Evolutionary conservation across 2,113 vertebrate genomes (phyloP).

Genomic region (Colinus virginianus): DNA sequence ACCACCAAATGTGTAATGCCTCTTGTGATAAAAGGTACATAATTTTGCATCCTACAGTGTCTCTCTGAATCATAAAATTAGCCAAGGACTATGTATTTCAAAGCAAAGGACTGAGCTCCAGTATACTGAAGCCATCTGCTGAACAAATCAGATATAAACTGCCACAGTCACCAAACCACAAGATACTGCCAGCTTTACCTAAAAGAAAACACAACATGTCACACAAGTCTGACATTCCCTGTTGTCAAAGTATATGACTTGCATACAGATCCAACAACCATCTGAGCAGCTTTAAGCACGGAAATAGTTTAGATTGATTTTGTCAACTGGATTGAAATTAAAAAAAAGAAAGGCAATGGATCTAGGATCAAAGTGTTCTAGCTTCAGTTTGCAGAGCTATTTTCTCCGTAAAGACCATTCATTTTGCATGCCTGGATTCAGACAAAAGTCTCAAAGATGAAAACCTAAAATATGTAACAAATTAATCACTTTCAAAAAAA

Average conservation of each 20-base stretch:
- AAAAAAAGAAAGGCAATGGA: not conserved
- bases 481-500: not conserved
- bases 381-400: constrained; percentile 14
- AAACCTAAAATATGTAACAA: constrained; percentile 36
- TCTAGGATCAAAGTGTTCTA: constrained; percentile 52
- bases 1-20: not conserved
- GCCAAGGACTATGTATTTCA: constrained; percentile 34
- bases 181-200: constrained; percentile 43
- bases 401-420: constrained; percentile 42
- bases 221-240: constrained; percentile 46
- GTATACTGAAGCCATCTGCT: constrained; percentile 55
- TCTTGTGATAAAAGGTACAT: constrained; percentile 39
- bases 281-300: constrained; percentile 51
- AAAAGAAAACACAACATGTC: constrained; percentile 67
- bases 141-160: not conserved
- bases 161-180: constrained; percentile 37
- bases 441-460: constrained; percentile 7
- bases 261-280: constrained; percentile 44
- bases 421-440: constrained; percentile 29
- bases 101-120: constrained; percentile 33
- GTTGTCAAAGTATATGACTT: constrained; percentile 33
- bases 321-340: constrained; percentile 21
- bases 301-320: constrained; percentile 27
- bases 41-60: constrained; percentile 20
- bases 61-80: constrained; percentile 39